phyloP scores from a whole-genome alignment of 2,797 vertebrate species.

The Periparus ater region DNA sequence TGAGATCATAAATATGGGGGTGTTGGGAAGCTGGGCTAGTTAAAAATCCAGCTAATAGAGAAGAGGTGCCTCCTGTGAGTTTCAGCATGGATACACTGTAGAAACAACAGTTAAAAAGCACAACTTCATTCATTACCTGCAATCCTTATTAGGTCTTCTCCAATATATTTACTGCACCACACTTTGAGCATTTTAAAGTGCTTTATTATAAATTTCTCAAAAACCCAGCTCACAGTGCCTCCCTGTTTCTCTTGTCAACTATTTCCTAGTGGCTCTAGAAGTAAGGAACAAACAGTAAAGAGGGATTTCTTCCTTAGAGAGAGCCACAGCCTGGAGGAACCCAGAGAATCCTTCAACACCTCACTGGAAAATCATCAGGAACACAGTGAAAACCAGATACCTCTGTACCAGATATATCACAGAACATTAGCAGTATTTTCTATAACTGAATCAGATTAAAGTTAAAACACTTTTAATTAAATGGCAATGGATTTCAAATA shows the following conservation, averaged over 20 bases:
- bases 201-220: neutral
- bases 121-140: neutral
- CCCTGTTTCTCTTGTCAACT: neutral
- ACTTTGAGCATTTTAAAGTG: neutral
- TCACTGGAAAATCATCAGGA: neutral
- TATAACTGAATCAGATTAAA: neutral
- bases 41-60: constrained; percentile 6
- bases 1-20: neutral
- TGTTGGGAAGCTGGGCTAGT: neutral
- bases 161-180: neutral
- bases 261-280: neutral
- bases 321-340: neutral
- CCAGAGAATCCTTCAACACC: neutral
- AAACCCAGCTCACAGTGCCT: neutral
- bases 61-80: neutral
- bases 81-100: neutral
- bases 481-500: neutral
- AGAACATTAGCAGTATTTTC: neutral
- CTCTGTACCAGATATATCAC: neutral
- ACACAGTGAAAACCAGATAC: neutral
- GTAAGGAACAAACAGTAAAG: neutral
- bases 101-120: neutral
- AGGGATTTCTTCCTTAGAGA: neutral
- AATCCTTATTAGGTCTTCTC: neutral
- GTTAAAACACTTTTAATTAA: neutral